A percentile compares a stretch with the other conserved stretches of the same genome.
These are phyloP conservation scores for Actinostola sp. DNA, from an alignment of 92 coral and sea anemone genomes.

Conservation along the genomic window DNA sequence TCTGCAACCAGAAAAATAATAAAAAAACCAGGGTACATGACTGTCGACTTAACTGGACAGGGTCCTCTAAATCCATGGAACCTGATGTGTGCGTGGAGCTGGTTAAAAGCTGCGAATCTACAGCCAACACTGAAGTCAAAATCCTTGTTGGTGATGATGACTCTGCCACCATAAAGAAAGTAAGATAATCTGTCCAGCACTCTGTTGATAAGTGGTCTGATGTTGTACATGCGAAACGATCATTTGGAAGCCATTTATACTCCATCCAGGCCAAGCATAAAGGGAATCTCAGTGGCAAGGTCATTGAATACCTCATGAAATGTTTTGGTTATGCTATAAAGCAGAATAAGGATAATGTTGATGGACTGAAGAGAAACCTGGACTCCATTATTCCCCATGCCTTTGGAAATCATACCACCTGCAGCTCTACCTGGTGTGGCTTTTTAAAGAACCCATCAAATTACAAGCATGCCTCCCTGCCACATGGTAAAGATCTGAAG, in stretches of 20 bases:
- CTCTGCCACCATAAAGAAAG: not conserved
- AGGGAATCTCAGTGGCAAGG: constrained; percentile 36
- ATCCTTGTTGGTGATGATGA: constrained; percentile 20
- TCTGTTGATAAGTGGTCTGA: too few relatives aligned
- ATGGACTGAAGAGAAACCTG: constrained; percentile 29
- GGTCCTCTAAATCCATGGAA: constrained; percentile 26
- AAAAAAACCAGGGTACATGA: constrained; percentile 11
- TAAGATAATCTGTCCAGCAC: too few relatives aligned
- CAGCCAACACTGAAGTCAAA: not conserved
- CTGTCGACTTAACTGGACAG: constrained; percentile 8
- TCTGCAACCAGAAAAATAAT: too few relatives aligned
- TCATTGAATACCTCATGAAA: constrained; percentile 27
- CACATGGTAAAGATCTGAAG: constrained; percentile 16
- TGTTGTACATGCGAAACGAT: too few relatives aligned
- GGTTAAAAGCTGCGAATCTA: not conserved
- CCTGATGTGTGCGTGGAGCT: constrained; percentile 17
- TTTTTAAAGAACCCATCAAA: constrained; percentile 11
- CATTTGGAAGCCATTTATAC: too few relatives aligned
- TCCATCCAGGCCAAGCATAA: constrained; percentile 12
- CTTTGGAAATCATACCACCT: constrained; percentile 17
- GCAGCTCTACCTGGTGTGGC: constrained; percentile 42
- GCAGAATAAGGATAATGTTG: constrained; percentile 34
- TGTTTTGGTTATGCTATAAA: constrained; percentile 48
- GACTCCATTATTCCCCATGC: constrained; percentile 35
- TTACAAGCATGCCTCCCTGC: constrained; percentile 2